These are phyloP conservation scores for Chalcosyrphus nemorum DNA, from an alignment of 2,888 invertebrate genomes.

Conservation along the genomic window DNA sequence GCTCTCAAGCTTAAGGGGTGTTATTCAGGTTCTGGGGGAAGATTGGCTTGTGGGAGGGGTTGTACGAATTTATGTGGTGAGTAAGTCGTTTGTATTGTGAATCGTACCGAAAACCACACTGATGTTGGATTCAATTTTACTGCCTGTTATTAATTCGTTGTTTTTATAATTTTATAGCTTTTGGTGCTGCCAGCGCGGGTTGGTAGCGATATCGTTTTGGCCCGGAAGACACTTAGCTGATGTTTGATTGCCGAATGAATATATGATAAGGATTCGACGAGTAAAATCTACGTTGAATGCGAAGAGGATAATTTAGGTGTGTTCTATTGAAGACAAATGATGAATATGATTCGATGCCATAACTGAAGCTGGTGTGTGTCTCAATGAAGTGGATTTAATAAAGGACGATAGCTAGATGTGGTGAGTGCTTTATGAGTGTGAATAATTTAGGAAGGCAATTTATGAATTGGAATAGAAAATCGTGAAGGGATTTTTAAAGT, in stretches of 20 bases:
- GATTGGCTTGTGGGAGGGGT: neutral
- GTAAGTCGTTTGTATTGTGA: conserved; percentile 10
- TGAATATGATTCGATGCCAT: conserved; percentile 11
- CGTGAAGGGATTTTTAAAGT: neutral
- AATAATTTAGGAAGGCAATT: neutral
- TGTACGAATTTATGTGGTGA: neutral
- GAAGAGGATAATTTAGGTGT: neutral
- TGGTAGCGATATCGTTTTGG: conserved; percentile 15
- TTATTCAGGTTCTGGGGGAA: neutral
- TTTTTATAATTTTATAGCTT: conserved; percentile 42
- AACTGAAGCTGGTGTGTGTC: neutral
- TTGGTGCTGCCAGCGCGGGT: neutral
- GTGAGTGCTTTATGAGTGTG: neutral
- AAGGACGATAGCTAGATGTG: neutral
- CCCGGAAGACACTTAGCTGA: conserved; percentile 7
- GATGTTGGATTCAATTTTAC: conserved; percentile 63
- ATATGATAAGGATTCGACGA: conserved; percentile 16
- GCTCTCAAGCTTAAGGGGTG: neutral
- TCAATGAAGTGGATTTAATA: neutral
- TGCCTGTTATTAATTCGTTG: conserved; percentile 57
- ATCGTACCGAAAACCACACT: conserved; percentile 37
- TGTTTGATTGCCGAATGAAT: conserved; percentile 47
- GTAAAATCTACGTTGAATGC: neutral
- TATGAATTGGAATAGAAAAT: neutral
- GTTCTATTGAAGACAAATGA: neutral